Percentiles rank a stretch among this genome's conserved stretches.
Conservation (phyloP, 2,797 vertebrate species). For the Myotis findleyi region DNA sequence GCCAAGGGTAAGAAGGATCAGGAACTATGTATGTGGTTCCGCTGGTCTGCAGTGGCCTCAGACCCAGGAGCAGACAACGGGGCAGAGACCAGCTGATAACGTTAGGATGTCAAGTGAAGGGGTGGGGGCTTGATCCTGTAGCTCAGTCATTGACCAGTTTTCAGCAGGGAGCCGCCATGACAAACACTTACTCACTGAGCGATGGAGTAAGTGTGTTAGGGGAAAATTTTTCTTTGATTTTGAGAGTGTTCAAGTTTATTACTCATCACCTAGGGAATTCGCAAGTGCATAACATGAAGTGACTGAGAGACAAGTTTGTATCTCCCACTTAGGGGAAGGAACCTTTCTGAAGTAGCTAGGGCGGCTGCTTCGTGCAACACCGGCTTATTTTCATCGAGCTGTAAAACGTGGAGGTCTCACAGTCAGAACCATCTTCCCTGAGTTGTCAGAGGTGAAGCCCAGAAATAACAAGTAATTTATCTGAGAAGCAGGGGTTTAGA, state of each 20-base stretch:
- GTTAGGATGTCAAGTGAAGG: background rate
- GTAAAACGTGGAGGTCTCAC: background rate
- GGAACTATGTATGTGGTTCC: background rate
- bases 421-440: slow-evolving; percentile 26
- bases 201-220: background rate
- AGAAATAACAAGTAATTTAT: slow-evolving; percentile 17
- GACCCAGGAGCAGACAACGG: background rate
- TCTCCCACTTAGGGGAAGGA: background rate
- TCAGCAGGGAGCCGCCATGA: background rate
- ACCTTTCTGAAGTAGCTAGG: background rate
- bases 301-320: background rate
- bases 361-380: background rate
- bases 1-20: background rate
- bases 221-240: slow-evolving; percentile 28
- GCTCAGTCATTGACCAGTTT: background rate
- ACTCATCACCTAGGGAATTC: slow-evolving; percentile 30
- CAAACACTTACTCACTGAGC: slow-evolving; percentile 43
- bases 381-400: background rate
- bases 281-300: background rate
- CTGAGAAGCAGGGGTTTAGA: background rate
- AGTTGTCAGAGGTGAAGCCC: background rate
- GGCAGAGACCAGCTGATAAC: background rate
- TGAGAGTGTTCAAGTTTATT: slow-evolving; percentile 38
- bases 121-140: background rate
- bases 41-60: background rate